A percentile compares a stretch with the other conserved stretches of the same genome.
Evolutionary conservation across 2,888 invertebrate genomes (phyloP).

Genomic region (Watsonalla binaria): DNA sequence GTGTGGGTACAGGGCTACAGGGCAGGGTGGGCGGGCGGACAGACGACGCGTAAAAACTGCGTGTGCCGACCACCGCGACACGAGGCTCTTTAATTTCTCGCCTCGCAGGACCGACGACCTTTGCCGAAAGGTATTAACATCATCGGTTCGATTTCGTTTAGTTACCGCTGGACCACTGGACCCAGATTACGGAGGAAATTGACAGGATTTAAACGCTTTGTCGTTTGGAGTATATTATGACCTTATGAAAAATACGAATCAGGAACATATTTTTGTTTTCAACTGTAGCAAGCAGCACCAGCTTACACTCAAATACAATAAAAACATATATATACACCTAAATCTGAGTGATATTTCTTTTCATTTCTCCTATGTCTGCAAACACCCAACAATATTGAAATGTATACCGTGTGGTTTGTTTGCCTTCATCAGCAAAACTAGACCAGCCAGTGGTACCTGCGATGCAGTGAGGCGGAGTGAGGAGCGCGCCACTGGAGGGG

Average conservation of each 20-base stretch:
- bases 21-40: background rate
- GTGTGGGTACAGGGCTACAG: too few relatives aligned
- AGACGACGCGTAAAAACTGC: slow-evolving; percentile 41
- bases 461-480: background rate
- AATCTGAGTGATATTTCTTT: too few relatives aligned
- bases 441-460: background rate
- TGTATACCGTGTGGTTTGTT: background rate
- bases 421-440: background rate
- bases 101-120: slow-evolving; percentile 38
- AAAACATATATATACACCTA: too few relatives aligned
- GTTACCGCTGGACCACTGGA: slow-evolving; percentile 6
- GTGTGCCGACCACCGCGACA: slow-evolving; percentile 33
- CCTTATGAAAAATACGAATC: too few relatives aligned
- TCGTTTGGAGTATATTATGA: background rate
- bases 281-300: too few relatives aligned
- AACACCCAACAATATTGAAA: too few relatives aligned
- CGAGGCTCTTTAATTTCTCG: slow-evolving; percentile 55
- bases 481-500: background rate
- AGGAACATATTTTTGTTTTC: too few relatives aligned
- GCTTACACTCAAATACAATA: too few relatives aligned
- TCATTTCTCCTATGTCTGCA: too few relatives aligned
- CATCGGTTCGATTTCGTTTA: slow-evolving; percentile 40
- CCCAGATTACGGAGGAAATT: slow-evolving; percentile 26
- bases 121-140: slow-evolving; percentile 40
- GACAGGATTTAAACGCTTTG: slow-evolving; percentile 27